Conservation (phyloP, 2,797 vertebrate genomes). For the Centropyge bicolor region DNA sequence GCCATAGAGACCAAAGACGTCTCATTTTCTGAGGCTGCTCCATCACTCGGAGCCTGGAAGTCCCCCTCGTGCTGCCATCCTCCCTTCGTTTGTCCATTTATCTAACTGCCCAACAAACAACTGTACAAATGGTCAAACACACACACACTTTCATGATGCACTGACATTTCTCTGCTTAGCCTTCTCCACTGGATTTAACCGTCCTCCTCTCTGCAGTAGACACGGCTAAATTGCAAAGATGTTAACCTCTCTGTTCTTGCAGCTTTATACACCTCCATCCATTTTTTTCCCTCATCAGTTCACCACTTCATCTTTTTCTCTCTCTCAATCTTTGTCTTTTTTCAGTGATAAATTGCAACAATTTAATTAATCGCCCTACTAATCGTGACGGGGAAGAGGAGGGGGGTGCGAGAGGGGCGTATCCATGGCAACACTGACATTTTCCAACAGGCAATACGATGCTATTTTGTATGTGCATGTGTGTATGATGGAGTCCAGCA, state of each 20-base stretch:
- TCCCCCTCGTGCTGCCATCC: constrained; percentile 47
- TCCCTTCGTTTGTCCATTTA: constrained; percentile 59
- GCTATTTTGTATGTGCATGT: constrained; percentile 37
- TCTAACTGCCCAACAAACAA: constrained; percentile 45
- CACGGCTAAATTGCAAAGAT: constrained; percentile 38
- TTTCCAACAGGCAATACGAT: constrained; percentile 73
- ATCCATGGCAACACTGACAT: constrained; percentile 78
- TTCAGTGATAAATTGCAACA: constrained; percentile 71
- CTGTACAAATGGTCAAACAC: constrained; percentile 19
- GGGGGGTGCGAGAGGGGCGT: constrained; percentile 30
- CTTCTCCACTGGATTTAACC: constrained; percentile 18
- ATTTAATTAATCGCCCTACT: constrained; percentile 78
- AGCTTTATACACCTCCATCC: constrained; percentile 10
- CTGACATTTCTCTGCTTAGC: constrained; percentile 45
- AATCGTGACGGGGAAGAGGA: constrained; percentile 58
- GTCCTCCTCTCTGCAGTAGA: constrained; percentile 22
- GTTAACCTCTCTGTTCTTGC: constrained; percentile 34
- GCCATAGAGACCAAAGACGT: constrained; percentile 66
- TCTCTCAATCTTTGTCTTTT: constrained; percentile 33
- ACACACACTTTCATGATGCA: constrained; percentile 35
- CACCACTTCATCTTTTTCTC: constrained; percentile 7
- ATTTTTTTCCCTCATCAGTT: constrained; percentile 3
- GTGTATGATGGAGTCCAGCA: constrained; percentile 56
- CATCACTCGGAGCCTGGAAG: constrained; percentile 53
- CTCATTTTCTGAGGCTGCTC: constrained; percentile 63